A percentile compares a stretch with the other conserved stretches of the same genome.
phyloP scores from a whole-genome alignment of 2,888 invertebrate genomes.

The Melangyna quadrimaculata region DNA sequence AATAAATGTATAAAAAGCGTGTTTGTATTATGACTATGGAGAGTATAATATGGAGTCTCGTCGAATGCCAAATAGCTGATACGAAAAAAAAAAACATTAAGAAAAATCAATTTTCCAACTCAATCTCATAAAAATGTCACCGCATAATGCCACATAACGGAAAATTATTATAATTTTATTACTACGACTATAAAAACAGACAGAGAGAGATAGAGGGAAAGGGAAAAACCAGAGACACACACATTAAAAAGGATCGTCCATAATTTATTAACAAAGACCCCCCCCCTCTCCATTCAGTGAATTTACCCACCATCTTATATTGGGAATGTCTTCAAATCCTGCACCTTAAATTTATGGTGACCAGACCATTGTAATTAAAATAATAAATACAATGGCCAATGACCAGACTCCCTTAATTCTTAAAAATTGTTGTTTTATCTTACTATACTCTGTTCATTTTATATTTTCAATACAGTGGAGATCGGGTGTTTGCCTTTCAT shows the following conservation, averaged over 20 bases:
- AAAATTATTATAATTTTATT: constrained; percentile 72
- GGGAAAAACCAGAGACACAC: constrained; percentile 2
- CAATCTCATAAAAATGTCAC: constrained; percentile 69
- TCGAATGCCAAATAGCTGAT: not conserved
- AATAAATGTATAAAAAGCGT: not conserved
- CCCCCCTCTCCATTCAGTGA: not conserved
- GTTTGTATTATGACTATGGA: not conserved
- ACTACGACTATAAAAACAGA: constrained; percentile 19
- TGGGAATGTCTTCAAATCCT: constrained; percentile 16
- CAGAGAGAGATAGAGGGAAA: not conserved
- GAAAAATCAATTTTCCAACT: constrained; percentile 56
- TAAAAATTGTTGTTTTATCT: no score
- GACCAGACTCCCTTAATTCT: no score
- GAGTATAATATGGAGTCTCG: not conserved
- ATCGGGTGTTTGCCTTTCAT: no score
- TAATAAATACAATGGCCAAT: no score
- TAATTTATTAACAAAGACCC: constrained; percentile 61
- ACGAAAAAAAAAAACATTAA: not conserved
- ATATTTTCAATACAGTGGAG: no score
- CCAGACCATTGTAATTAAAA: not conserved
- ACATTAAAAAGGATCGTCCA: constrained; percentile 63
- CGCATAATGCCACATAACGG: constrained; percentile 69
- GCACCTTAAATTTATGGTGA: constrained; percentile 5
- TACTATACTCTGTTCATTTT: no score
- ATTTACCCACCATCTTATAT: constrained; percentile 7